Conservation (phyloP, 2,888 invertebrate genomes). For the Melinaea menophilus region DNA sequence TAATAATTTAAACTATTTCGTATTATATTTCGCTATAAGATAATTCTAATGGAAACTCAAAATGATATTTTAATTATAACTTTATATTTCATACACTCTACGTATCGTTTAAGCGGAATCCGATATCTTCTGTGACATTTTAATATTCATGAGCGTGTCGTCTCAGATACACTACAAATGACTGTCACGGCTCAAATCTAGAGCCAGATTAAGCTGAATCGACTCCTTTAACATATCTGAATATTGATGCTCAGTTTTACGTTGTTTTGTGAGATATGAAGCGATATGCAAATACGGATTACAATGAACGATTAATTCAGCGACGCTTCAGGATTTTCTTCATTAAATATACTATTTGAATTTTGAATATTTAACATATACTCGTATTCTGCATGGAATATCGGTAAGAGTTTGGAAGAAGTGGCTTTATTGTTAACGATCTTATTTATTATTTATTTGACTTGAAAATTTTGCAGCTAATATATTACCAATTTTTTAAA, state of each 20-base stretch:
- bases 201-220: slow-evolving; percentile 33
- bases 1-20: no score
- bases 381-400: not conserved
- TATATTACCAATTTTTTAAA: no score
- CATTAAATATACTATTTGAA: not conserved
- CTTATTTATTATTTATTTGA: no score
- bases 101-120: slow-evolving; percentile 59
- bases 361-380: not conserved
- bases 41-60: no score
- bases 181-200: slow-evolving; percentile 51
- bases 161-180: slow-evolving; percentile 51
- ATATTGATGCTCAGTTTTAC: slow-evolving; percentile 25
- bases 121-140: slow-evolving; percentile 67
- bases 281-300: slow-evolving; percentile 21
- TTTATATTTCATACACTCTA: slow-evolving; percentile 25
- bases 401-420: not conserved
- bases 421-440: not conserved
- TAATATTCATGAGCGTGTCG: slow-evolving; percentile 66
- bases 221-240: slow-evolving; percentile 23
- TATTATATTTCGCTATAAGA: no score
- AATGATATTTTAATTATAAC: no score
- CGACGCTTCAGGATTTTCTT: not conserved
- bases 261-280: slow-evolving; percentile 21
- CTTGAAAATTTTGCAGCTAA: no score
- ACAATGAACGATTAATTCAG: slow-evolving; percentile 8